phyloP scores from a whole-genome alignment of 2,797 vertebrate genomes.

The Selene dorsalis region DNA sequence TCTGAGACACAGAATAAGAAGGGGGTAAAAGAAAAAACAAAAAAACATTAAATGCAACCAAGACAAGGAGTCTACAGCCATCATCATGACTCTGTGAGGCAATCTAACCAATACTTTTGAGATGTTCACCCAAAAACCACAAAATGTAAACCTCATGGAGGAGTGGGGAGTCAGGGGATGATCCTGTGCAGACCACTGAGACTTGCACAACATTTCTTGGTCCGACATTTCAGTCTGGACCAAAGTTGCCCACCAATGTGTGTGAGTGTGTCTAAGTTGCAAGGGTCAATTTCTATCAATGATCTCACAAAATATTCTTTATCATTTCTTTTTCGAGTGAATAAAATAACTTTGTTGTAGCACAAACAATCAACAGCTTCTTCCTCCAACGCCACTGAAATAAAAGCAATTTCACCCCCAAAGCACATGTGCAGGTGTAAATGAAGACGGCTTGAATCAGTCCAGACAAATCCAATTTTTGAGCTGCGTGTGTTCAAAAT shows the following conservation, averaged over 20 bases:
- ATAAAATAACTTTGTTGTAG: background rate
- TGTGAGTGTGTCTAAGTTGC: background rate
- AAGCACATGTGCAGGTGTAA: background rate
- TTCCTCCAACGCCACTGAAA: conserved; percentile 6
- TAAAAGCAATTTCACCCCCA: background rate
- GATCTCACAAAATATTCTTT: conserved; percentile 15
- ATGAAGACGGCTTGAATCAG: conserved; percentile 18
- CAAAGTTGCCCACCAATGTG: background rate
- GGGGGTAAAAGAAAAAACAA: background rate
- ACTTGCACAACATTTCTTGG: background rate
- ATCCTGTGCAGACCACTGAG: background rate
- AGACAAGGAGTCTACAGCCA: background rate
- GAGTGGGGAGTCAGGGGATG: background rate
- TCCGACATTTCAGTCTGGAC: background rate
- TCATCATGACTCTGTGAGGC: background rate
- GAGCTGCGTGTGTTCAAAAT: conserved; percentile 30
- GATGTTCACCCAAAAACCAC: background rate
- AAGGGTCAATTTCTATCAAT: background rate
- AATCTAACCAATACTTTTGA: background rate
- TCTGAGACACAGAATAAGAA: conserved; percentile 70
- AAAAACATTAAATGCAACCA: background rate
- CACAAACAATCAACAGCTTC: conserved; percentile 12
- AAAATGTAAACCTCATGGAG: background rate
- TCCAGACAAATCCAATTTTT: conserved; percentile 17
- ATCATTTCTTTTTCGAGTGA: conserved; percentile 8